Evolutionary conservation across 2,113 vertebrate genomes (phyloP).

Genomic region (Scalopus aquaticus): DNA sequence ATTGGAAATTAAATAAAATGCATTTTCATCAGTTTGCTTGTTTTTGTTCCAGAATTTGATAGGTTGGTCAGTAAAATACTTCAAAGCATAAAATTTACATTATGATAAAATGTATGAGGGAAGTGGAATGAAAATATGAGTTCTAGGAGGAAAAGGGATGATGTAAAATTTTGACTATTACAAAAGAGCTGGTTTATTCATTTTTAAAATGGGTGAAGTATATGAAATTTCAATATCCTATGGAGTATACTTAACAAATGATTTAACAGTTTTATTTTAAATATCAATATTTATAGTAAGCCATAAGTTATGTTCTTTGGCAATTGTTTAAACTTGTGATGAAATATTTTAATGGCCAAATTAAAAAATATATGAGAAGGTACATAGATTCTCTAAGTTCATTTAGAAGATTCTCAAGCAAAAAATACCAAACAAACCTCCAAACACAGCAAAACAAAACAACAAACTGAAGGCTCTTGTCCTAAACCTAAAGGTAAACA

Average conservation of each 20-base stretch:
- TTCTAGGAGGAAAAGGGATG: neutral
- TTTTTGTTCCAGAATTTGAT: neutral
- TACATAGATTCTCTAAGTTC: neutral
- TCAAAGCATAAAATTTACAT: conserved; percentile 32
- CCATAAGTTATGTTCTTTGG: neutral
- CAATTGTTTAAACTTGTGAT: neutral
- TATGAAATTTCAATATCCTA: neutral
- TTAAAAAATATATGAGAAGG: conserved; percentile 5
- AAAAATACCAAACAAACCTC: neutral
- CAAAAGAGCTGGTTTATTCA: neutral
- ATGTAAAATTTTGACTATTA: neutral
- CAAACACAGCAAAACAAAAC: neutral
- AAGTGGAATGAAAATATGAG: conserved; percentile 1
- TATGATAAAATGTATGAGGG: conserved; percentile 6
- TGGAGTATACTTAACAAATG: neutral
- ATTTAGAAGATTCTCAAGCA: neutral
- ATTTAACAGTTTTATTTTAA: conserved; percentile 19
- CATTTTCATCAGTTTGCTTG: conserved; percentile 38
- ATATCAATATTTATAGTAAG: neutral
- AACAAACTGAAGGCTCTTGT: neutral
- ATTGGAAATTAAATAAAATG: conserved; percentile 20
- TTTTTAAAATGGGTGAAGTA: neutral
- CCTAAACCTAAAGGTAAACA: neutral
- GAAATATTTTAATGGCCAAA: neutral
- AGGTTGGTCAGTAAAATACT: neutral